Base-by-base conservation (phyloP, 1,140 invertebrate genomes). In the Notospermus geniculatus region DNA sequence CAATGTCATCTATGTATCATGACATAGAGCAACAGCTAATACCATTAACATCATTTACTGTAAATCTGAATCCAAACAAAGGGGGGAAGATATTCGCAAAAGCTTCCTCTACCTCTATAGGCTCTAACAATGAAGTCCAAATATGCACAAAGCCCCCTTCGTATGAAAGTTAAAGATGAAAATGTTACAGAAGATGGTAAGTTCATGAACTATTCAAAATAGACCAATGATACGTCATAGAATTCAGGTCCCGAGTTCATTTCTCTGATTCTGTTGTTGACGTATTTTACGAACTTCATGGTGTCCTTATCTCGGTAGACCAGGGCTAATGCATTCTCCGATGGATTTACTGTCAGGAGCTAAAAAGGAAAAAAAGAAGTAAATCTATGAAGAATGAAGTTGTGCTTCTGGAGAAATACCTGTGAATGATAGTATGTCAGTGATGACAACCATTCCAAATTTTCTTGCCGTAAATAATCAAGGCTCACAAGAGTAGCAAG, bases 281-380 rank as follows among this genome's bases (percentile, higher is more conserved):
- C 67, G 64, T 84, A 77, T 73, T 85, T 85, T 17, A 84, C 76
- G 73, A 85, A 85, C 52, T 74, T 64, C 9, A 83, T 55, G n/a
- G 82, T 84, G 43, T 82, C 80, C 62, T 76, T 67, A 63, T 84
- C 83, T 41, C 83, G 70, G 71, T 83, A 85, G 1, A 84, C 83
- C 25, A 85, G 71, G 11, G 82, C 79, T 32, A 85, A 61, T 39
- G 75, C 78, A 71, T 85, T 85, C 2, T 76, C 62, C 28, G 67
- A 67, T 13, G 84, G 84, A 53, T 70, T 69, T 22, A 85, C 76
- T 19, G 78, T 81, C 57, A 85, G 60, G 22, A 85, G 66, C 82
- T 84, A 74, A 45, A 74, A 75, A 46, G 41, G 58, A 30, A 69
- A 36, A 57, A 45, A 56, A 62, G n/a, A 28, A 7, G 25, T 55